Base-by-base conservation (phyloP, 2,888 invertebrate genomes). In the Idaea straminata region DNA sequence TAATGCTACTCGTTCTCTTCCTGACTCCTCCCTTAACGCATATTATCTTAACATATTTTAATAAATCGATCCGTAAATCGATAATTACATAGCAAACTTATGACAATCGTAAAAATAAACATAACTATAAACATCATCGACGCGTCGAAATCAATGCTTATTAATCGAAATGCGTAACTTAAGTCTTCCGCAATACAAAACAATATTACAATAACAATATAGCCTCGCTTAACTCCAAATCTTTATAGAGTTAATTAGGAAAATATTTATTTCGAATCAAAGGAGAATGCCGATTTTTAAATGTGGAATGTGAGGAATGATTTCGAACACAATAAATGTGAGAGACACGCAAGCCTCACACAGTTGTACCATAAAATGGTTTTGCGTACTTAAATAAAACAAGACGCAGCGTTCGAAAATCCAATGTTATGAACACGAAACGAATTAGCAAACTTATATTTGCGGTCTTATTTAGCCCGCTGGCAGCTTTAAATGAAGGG, bases 331-430 rank as follows among this genome's bases (percentile, higher is more conserved):
- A 71, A 80, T 79, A 79, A 77, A 77, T 73, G 74, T 75, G 74
- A 77, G 72, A 73, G 76, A 80, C 81, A 82, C 81, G 81, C 81
- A 80, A 82, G 72, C 77, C 80, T 80, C 80, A 80, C 78, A 79
- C 82, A 79, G 82, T 83, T 78, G 74, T 79, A 81, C 82, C 84
- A 82, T 85, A 85, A 87, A 86, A 84, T 82, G 79, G 47, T 78
- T 83, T 82, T 76, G 78, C 83, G 80, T 79, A 77, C 77, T 78
- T 82, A 82, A 83, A 83, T 83, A 86, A 86, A 85, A 84, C 80
- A 83, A 84, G 77, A 77, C 79, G 76, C 74, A 75, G 69, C 62
- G 65, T 72, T 76, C 70, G 77, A 81, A 81, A 79, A 74, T 75
- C 77, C 81, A 82, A 80, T 79, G 78, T 79, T 80, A 78, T 79